Evolutionary conservation across 2,113 vertebrate genomes (phyloP).

Genomic region (Petromus typicus): DNA sequence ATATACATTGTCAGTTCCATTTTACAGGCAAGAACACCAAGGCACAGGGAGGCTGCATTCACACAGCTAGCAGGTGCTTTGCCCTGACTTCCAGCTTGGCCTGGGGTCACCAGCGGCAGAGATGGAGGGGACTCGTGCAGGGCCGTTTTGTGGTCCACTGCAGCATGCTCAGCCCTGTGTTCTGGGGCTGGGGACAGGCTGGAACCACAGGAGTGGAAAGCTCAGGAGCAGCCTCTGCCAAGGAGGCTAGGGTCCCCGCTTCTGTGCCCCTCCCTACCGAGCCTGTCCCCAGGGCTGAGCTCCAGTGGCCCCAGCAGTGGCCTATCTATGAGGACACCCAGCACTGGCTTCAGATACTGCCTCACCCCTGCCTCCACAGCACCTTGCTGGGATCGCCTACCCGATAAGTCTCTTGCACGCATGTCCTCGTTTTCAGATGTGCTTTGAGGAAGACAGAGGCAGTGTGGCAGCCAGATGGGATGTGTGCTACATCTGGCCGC

Average conservation of each 20-base stretch:
- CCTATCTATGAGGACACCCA: accelerated
- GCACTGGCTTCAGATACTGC: not conserved
- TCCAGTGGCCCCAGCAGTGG: not conserved
- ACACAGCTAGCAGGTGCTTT: not conserved
- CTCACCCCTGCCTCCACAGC: not conserved
- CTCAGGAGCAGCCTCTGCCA: not conserved
- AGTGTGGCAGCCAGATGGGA: not conserved
- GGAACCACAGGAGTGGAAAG: no score
- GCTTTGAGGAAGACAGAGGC: not conserved
- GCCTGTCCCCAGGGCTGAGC: not conserved
- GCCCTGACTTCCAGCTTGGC: not conserved
- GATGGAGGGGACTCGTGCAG: not conserved
- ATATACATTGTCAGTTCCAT: not conserved
- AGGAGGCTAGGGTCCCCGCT: not conserved
- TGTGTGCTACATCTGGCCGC: not conserved
- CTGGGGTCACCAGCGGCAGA: not conserved
- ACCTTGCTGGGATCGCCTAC: not conserved
- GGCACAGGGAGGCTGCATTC: not conserved
- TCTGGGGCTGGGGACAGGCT: not conserved
- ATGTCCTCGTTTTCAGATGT: not conserved
- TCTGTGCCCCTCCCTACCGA: not conserved
- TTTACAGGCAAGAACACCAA: not conserved
- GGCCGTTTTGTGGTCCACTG: not conserved
- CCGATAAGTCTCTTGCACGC: not conserved
- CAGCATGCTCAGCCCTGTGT: not conserved